Evolutionary conservation across 2,113 vertebrate genomes (phyloP).

Genomic region (Tapirus terrestris): DNA sequence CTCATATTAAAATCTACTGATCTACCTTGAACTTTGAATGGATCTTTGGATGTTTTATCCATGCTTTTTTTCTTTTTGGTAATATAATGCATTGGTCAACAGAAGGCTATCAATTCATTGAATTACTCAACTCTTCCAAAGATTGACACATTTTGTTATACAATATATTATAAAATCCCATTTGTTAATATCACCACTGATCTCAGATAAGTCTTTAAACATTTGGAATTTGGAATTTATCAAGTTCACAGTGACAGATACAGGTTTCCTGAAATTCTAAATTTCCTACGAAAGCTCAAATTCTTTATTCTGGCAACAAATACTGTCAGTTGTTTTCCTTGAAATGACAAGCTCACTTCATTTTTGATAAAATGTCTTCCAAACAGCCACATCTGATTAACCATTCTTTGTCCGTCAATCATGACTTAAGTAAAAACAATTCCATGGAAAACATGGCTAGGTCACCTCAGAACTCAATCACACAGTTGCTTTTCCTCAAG

Average conservation of each 20-base stretch:
- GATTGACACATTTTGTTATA: slow-evolving; percentile 9
- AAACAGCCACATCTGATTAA: not conserved
- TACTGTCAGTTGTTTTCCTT: not conserved
- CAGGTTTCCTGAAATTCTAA: not conserved
- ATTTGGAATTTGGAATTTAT: not conserved
- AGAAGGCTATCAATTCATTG: not conserved
- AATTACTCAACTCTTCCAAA: not conserved
- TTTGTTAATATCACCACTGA: not conserved
- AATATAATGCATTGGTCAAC: not conserved
- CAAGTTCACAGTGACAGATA: not conserved
- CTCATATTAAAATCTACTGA: not conserved
- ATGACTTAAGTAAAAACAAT: not conserved
- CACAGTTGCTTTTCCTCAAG: not conserved
- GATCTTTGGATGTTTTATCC: not conserved
- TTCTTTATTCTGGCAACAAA: not conserved
- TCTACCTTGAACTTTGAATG: not conserved
- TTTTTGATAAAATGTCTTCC: not conserved
- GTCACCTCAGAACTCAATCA: not conserved
- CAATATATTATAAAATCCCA: not conserved
- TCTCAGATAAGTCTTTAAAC: not conserved
- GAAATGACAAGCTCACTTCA: not conserved
- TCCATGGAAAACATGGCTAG: not conserved
- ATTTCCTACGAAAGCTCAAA: not conserved
- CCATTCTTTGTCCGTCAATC: not conserved
- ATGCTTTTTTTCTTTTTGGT: not conserved